Base-by-base conservation (phyloP, 2,888 invertebrate species). In the Platycheirus rosarum region DNA sequence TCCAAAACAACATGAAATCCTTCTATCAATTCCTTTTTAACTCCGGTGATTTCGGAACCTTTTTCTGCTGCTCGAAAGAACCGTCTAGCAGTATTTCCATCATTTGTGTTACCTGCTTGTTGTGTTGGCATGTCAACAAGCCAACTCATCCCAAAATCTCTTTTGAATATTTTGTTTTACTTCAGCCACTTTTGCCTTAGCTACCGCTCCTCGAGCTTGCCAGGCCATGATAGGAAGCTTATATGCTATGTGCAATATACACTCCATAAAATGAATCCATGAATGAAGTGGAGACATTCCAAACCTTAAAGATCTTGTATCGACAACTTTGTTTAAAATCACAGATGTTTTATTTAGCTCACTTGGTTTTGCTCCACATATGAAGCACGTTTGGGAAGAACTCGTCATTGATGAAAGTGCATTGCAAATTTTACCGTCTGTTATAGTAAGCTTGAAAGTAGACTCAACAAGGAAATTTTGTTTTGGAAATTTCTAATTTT, bases 251-350 rank as follows among this genome's bases (percentile, higher is more conserved):
- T 60, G 44, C 32, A 44, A 66, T 49, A 74, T 42, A 63, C 62
- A 71, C 20, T 71, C 48, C 71, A 51, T 63, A 20, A 71, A 49
- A 40, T 42, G 71, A 20, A 73, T 73, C 55, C 46, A 73, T 35
- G 73, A 73, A 65, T 46, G 73, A 23, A 73, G 63, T 42, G 46
- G 63, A 53, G 40, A 53, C 51, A 53, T 23, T 51, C 42, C 62
- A 53, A 53, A 62, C 18, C 18, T 35, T 49, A 48, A 65, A 65
- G 32, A 65, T 48, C 32, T 42, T 53, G 48, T 35, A 49, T 40
- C 23, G n/a, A 51, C 29, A 70, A 66, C 32, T 42, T 32, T 66
- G 40, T 49, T 63, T 18, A 55, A 62, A 42, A 51, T 49, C 32
- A 16, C 29, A 62, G 71, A 71, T 13, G 51, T 42, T 18, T 73